Base-by-base conservation (phyloP, 2,797 vertebrate species). In the Oreochromis mossambicus region DNA sequence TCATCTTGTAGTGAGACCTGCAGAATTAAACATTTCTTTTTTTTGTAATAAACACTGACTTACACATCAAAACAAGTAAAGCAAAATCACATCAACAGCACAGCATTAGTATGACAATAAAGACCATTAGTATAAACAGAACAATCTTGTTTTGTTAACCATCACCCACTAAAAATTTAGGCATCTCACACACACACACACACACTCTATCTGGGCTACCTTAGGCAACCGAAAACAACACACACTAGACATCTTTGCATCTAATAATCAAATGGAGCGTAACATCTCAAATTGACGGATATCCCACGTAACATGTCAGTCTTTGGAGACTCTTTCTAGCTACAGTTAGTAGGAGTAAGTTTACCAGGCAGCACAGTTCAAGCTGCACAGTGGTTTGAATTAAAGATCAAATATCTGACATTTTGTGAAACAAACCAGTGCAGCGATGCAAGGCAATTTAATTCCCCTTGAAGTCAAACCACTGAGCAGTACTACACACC, bases 401-500 rank as follows among this genome's bases (percentile, higher is more conserved):
- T 46, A 13, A 88, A 73, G 77, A 89, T 58, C 5, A 87, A 43
- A 79, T 73, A 26, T 78, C 9, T 83, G 56, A 82, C 56, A 79
- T 58, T 82, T 78, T 26, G 48, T 73, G 68, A 11, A 73, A 75
- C 75, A 46, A 79, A 81, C 58, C 78, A 79, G 80, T 9, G 5
- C 50, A 63, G 43, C 32, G 51, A 82, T 80, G 79, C 5, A 10
- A 90, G 51, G 83, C 50, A 79, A 79, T 84, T 87, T 79, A 81
- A 85, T 68, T 55, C 51, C 9, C 41, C 77, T 73, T 78, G 21
- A 56, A 83, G 81, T 78, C 91, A 94, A 93, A 92, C 91, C 90
- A 93, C 88, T 88, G 83, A 86, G 89, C 86, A 90, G 84, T 15
- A 79, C 79, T 83, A 79, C 80, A 90, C 91, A 92, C 89, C 75